phyloP scores from a whole-genome alignment of 2,113 vertebrate genomes.

The Capreolus pygargus region DNA sequence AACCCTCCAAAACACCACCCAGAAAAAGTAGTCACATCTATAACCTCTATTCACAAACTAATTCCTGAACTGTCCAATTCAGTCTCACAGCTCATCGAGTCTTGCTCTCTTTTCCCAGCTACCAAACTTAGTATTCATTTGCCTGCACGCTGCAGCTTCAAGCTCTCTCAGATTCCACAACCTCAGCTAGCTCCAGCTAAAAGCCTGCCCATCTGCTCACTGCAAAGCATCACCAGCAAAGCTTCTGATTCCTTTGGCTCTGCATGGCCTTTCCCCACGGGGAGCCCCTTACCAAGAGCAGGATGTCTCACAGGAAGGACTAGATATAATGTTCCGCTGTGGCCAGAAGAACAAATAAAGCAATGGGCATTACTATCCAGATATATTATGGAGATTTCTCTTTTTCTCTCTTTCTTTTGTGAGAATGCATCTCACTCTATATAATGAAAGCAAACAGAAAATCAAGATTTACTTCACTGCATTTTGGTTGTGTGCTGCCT shows the following conservation, averaged over 20 bases:
- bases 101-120: not conserved
- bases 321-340: no score
- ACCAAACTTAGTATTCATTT: constrained; percentile 13
- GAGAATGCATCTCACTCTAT: not conserved
- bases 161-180: not conserved
- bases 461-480: not conserved
- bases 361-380: not conserved
- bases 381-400: not conserved
- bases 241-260: not conserved
- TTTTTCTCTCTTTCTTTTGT: not conserved
- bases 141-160: not conserved
- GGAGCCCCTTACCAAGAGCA: not conserved
- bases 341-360: not conserved
- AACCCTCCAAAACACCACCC: not conserved
- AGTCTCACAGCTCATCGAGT: constrained; percentile 29
- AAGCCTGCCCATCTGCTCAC: not conserved
- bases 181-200: not conserved
- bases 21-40: not conserved
- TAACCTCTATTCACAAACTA: constrained; percentile 26
- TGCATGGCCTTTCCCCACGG: not conserved
- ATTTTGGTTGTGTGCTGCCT: not conserved
- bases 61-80: constrained; percentile 42
- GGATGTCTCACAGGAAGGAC: not conserved
- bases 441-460: not conserved
- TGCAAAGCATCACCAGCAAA: not conserved